Percentiles rank a stretch among this genome's conserved stretches.
These are phyloP conservation scores for Amazona vittata DNA, from an alignment of 2,113 vertebrate species.

Conservation along the genomic window DNA sequence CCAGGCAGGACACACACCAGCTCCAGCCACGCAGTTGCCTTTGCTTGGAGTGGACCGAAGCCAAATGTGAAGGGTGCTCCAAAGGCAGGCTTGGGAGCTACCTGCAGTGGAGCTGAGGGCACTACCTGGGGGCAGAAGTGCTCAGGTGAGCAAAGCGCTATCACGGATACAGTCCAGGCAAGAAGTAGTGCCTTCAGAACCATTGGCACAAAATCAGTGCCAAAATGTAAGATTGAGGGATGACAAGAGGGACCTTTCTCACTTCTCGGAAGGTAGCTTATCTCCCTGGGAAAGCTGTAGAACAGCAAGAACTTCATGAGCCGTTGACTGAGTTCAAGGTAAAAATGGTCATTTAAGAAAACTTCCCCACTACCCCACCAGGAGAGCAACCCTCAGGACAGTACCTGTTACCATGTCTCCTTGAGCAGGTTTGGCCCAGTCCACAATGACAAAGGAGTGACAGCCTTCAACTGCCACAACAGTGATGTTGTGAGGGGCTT, in stretches of 20 bases:
- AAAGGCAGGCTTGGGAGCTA: background rate
- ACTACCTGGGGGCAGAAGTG: background rate
- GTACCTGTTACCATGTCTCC: constrained; percentile 94
- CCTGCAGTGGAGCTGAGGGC: background rate
- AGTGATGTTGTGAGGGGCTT: constrained; percentile 90
- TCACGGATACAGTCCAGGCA: background rate
- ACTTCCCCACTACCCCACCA: background rate
- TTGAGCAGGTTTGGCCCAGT: constrained; percentile 88
- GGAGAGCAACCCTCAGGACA: background rate
- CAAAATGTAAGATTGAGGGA: background rate
- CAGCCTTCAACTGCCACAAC: constrained; percentile 96
- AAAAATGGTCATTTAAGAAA: background rate
- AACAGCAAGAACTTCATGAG: background rate
- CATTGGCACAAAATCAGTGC: background rate
- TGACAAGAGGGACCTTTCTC: background rate
- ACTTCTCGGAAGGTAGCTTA: background rate
- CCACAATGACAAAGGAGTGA: constrained; percentile 96
- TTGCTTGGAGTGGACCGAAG: background rate
- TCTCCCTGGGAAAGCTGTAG: background rate
- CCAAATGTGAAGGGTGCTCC: background rate
- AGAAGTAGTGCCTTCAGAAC: background rate
- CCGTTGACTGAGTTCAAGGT: background rate
- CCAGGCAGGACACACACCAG: background rate
- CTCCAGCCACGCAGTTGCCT: background rate
- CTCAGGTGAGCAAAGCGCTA: background rate